phyloP scores from a whole-genome alignment of 2,888 invertebrate species.

The Prionchulus punctatus region DNA sequence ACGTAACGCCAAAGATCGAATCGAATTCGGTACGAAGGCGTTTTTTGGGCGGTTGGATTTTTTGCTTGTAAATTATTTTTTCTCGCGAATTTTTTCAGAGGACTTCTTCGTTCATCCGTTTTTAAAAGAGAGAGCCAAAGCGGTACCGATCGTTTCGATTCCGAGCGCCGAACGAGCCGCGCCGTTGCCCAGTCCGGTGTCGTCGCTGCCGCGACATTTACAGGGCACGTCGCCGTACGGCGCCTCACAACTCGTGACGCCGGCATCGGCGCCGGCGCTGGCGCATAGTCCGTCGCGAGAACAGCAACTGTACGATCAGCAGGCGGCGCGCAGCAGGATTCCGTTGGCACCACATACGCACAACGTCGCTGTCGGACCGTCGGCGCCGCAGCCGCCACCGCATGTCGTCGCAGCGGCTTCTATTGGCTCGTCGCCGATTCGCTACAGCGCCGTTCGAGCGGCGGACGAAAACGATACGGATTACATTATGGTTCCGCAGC shows the following conservation, averaged over 20 bases:
- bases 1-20: slow-evolving; percentile 78
- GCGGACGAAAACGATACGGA: background rate
- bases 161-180: background rate
- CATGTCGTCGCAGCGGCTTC: background rate
- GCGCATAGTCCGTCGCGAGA: too few species aligned
- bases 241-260: background rate
- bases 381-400: background rate
- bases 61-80: background rate
- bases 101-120: slow-evolving; percentile 88
- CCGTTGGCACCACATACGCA: background rate
- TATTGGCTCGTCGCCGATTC: background rate
- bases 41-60: background rate
- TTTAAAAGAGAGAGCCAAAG: slow-evolving; percentile 30
- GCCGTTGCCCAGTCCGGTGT: background rate
- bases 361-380: too few species aligned
- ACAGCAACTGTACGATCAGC: too few species aligned
- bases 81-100: slow-evolving; percentile 37
- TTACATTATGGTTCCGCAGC: too few species aligned
- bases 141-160: background rate
- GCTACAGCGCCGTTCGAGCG: background rate
- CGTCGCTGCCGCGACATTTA: background rate
- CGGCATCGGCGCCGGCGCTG: background rate
- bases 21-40: slow-evolving; percentile 56
- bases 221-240: background rate
- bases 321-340: background rate